Percentiles rank a stretch among this genome's conserved stretches.
These are phyloP conservation scores for Muraenolepis orangiensis DNA, from an alignment of 2,797 vertebrate genomes.

Conservation along the genomic window DNA sequence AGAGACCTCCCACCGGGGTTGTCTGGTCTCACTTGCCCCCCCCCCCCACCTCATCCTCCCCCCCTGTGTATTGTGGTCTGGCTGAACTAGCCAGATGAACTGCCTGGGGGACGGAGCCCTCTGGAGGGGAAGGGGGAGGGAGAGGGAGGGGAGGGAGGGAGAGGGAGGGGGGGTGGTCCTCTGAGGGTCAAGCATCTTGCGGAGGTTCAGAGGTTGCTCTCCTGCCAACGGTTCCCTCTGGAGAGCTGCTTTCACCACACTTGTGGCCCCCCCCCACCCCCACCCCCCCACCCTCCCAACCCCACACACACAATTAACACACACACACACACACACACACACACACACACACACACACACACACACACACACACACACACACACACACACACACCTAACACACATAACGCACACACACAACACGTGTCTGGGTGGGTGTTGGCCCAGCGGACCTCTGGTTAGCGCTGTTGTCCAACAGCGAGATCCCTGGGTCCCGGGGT, in stretches of 20 bases:
- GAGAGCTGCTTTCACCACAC: not conserved
- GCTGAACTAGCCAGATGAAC: no score
- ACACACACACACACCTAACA: not conserved
- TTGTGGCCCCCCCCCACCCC: not conserved
- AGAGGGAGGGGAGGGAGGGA: not conserved
- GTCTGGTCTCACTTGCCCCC: constrained; percentile 33
- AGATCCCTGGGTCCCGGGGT: not conserved
- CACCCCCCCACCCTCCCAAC: constrained; percentile 19
- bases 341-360: not conserved
- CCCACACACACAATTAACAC: no score
- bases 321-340: not conserved
- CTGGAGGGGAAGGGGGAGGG: not conserved
- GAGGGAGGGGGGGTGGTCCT: not conserved
- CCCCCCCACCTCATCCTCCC: not conserved
- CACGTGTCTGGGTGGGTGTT: no score
- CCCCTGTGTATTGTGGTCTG: not conserved
- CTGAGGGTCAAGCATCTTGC: not conserved
- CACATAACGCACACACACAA: not conserved
- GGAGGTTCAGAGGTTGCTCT: not conserved
- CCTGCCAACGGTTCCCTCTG: not conserved
- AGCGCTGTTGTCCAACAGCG: not conserved
- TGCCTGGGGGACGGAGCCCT: no score
- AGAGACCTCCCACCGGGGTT: constrained; percentile 52
- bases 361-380: not conserved
- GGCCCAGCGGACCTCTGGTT: not conserved